Conservation (phyloP, 1,140 invertebrate genomes). For the Heliconius himera region DNA sequence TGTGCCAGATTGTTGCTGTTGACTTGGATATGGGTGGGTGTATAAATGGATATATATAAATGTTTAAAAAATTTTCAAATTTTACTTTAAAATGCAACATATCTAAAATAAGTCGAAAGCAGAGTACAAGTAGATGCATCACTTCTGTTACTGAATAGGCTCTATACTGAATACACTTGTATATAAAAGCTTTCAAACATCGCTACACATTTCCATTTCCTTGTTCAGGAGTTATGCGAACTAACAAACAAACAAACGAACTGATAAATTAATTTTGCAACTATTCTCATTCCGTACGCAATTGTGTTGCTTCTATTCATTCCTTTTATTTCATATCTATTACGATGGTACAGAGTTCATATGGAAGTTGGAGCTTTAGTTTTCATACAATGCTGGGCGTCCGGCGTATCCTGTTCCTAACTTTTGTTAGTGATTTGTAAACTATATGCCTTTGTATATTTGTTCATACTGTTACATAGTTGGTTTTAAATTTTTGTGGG, state of each 20-base stretch:
- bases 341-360: background rate
- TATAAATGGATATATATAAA: too few relatives aligned
- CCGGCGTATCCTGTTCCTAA: background rate
- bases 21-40: too few relatives aligned
- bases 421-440: background rate
- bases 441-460: too few relatives aligned
- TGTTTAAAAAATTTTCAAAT: too few relatives aligned
- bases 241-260: background rate
- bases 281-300: background rate
- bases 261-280: conserved; percentile 4
- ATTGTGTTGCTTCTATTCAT: background rate
- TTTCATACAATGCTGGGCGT: background rate
- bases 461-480: too few relatives aligned
- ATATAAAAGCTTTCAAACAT: conserved; percentile 6
- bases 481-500: too few relatives aligned
- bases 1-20: too few relatives aligned
- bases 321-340: background rate
- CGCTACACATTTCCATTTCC: background rate
- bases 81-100: too few relatives aligned
- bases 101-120: too few relatives aligned
- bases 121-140: too few relatives aligned
- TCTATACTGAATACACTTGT: background rate
- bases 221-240: conserved; percentile 2
- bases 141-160: background rate
- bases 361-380: background rate